A percentile compares a stretch with the other conserved stretches of the same genome.
phyloP scores from a whole-genome alignment of 2,113 vertebrate genomes.

The Dermatemys mawii region DNA sequence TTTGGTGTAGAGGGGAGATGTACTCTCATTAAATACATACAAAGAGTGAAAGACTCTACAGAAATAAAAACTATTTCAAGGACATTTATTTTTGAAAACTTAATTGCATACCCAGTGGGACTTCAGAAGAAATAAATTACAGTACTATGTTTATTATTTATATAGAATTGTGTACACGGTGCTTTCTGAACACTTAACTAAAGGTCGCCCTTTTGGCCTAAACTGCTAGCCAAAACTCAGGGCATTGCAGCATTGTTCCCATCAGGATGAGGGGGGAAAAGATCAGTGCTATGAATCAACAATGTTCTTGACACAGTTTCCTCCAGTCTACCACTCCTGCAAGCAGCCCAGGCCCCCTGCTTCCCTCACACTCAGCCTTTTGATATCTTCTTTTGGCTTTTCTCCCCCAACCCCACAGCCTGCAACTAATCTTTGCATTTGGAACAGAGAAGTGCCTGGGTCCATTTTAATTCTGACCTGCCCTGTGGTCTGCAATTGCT shows the following conservation, averaged over 20 bases:
- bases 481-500: background rate
- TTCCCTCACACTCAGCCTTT: background rate
- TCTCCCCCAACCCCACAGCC: background rate
- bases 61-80: background rate
- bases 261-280: background rate
- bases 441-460: background rate
- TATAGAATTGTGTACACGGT: background rate
- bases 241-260: background rate
- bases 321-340: background rate
- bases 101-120: conserved; percentile 42
- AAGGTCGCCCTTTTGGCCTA: no score
- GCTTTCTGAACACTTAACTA: background rate
- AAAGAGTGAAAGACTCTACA: conserved; percentile 36
- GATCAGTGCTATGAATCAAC: background rate
- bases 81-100: conserved; percentile 66
- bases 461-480: background rate
- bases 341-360: background rate
- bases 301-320: background rate
- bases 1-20: no score
- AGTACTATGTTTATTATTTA: background rate
- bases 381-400: background rate
- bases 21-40: conserved; percentile 17
- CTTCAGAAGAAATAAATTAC: background rate
- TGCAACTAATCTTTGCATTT: accelerated
- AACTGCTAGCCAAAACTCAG: conserved; percentile 2